Conservation (phyloP, 2,888 invertebrate species). For the Eustalomyia histrio region DNA sequence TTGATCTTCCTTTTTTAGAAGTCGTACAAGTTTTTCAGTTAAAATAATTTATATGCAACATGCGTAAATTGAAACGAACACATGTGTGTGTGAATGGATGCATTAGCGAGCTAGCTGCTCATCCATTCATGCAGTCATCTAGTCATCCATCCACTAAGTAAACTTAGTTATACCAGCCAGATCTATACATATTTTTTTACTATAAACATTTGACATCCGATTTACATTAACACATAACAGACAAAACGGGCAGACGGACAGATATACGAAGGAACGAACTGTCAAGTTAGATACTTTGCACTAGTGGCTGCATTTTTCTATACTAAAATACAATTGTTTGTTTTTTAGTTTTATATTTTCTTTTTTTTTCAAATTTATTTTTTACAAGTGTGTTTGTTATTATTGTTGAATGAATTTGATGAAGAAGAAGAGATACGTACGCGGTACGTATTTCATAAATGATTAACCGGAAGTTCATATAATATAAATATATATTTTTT, state of each 20-base stretch:
- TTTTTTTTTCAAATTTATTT: too few relatives aligned
- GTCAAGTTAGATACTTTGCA: conserved; percentile 33
- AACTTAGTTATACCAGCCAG: conserved; percentile 24
- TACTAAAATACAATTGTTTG: conserved; percentile 38
- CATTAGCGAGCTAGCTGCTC: conserved; percentile 39
- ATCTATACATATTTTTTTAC: conserved; percentile 9
- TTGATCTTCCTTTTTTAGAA: conserved; percentile 63
- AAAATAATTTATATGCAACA: conserved; percentile 73
- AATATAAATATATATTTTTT: conserved; percentile 33
- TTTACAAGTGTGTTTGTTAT: conserved; percentile 50
- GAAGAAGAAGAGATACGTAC: conserved; percentile 14
- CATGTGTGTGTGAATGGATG: conserved; percentile 48
- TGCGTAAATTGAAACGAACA: conserved; percentile 69
- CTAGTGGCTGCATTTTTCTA: conserved; percentile 40
- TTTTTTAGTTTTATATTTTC: conserved; percentile 11
- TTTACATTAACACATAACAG: conserved; percentile 75
- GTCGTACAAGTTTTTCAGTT: conserved; percentile 14
- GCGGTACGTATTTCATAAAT: conserved; percentile 51
- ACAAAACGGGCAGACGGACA: conserved; percentile 21
- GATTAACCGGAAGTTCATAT: conserved; percentile 62
- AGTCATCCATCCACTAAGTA: conserved; percentile 32
- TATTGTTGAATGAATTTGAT: conserved; percentile 20
- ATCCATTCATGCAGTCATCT: conserved; percentile 23
- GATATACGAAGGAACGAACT: conserved; percentile 14
- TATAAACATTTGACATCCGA: conserved; percentile 75